Evolutionary conservation across 2,797 vertebrate genomes (phyloP).

Genomic region (Hippopotamyrus pictus): DNA sequence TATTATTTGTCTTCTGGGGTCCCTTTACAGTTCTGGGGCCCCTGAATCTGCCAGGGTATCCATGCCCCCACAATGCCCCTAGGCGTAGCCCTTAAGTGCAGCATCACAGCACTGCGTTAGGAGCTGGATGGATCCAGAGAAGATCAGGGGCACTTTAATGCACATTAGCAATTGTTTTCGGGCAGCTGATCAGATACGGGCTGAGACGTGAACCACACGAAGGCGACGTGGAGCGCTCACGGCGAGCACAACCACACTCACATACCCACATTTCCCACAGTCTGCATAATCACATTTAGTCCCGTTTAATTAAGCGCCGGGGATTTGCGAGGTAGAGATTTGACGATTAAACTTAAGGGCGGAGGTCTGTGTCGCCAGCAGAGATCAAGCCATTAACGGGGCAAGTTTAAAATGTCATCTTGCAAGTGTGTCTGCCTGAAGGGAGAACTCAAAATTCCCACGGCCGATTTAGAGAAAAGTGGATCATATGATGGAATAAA

Average conservation of each 20-base stretch:
- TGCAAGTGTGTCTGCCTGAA: not conserved
- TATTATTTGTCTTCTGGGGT: not conserved
- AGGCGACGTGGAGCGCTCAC: not conserved
- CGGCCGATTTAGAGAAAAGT: not conserved
- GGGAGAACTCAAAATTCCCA: not conserved
- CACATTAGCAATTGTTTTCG: not conserved
- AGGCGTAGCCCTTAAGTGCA: not conserved
- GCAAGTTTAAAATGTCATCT: constrained; percentile 1
- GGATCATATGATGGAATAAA: not conserved
- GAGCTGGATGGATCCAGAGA: not conserved
- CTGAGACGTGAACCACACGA: not conserved
- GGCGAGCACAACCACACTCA: not conserved
- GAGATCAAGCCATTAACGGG: not conserved
- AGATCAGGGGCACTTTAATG: not conserved
- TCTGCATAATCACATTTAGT: not conserved
- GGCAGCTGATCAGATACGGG: not conserved
- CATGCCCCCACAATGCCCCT: not conserved
- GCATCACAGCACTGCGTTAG: not conserved
- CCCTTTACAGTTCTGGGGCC: not conserved
- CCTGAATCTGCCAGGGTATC: not conserved
- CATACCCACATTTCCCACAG: not conserved
- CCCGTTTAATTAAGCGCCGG: not conserved
- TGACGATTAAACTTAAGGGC: not conserved
- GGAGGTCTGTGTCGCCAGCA: not conserved
- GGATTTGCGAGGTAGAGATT: not conserved